These are phyloP conservation scores for Arbacia lixula DNA, from an alignment of 53 echinoderm and acorn worm species.

Conservation along the genomic window DNA sequence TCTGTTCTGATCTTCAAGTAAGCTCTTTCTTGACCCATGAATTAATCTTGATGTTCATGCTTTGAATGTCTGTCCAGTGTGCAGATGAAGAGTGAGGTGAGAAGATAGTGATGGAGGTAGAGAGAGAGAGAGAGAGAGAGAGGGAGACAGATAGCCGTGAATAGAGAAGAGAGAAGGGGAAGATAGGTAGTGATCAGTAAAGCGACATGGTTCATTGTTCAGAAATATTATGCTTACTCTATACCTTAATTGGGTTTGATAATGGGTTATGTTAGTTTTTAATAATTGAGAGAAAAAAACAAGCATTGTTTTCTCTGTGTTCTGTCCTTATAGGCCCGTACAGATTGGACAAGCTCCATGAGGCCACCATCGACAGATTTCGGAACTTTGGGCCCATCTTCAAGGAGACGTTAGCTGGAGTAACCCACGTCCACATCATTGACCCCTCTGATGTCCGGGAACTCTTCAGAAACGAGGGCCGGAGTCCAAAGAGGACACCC, in stretches of 20 bases:
- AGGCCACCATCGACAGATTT: slow-evolving; percentile 93
- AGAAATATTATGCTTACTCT: not conserved
- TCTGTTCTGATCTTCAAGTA: no score
- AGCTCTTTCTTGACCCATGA: no score
- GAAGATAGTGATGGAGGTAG: no score
- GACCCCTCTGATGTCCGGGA: slow-evolving; percentile 88
- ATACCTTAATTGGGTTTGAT: not conserved
- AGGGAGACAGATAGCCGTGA: no score
- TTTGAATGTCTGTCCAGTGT: no score
- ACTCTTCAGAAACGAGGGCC: slow-evolving; percentile 81
- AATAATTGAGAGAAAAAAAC: not conserved
- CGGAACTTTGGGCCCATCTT: slow-evolving; percentile 89
- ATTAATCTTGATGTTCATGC: no score
- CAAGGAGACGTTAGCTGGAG: slow-evolving; percentile 88
- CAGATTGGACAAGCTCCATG: slow-evolving; percentile 86
- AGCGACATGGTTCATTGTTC: no score
- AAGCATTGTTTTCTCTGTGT: no score
- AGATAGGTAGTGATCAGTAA: no score
- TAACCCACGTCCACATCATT: slow-evolving; percentile 88
- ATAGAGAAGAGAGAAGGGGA: no score
- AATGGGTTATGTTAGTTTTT: not conserved
- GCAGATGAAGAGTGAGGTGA: no score
- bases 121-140: no score
- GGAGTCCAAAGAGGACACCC: slow-evolving; percentile 77
- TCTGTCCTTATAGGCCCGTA: slow-evolving; percentile 80